Percentiles rank a stretch among this genome's conserved stretches.
These are phyloP conservation scores for Leucosticte australis DNA, from an alignment of 2,113 vertebrate species.

Conservation along the genomic window DNA sequence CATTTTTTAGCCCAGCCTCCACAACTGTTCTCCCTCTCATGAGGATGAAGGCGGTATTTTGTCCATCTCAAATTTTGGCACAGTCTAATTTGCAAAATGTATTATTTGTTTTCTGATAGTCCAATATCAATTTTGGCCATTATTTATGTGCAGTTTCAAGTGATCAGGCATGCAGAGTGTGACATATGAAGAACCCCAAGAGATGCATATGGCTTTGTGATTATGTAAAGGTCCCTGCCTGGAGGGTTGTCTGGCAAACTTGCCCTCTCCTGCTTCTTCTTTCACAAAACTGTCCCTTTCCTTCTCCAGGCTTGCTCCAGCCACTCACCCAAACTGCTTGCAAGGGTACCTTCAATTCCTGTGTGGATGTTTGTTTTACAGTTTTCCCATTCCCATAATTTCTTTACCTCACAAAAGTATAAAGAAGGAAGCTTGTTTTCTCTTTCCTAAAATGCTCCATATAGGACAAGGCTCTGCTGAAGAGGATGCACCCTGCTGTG, in stretches of 20 bases:
- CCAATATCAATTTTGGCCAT: neutral
- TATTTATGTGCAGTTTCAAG: neutral
- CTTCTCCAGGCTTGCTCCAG: neutral
- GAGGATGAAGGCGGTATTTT: neutral
- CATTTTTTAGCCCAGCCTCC: neutral
- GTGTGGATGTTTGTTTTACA: neutral
- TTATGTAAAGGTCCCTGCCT: neutral
- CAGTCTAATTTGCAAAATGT: neutral
- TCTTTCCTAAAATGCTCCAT: neutral
- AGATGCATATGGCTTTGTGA: neutral
- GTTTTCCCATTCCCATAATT: neutral
- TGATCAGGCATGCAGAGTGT: neutral
- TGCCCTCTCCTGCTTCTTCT: neutral
- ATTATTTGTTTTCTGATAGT: neutral
- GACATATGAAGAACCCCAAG: neutral
- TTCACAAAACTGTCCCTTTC: neutral
- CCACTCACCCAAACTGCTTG: neutral
- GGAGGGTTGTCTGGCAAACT: neutral
- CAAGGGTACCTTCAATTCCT: neutral
- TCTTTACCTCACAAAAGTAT: neutral
- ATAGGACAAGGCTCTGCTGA: neutral
- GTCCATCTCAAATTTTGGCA: neutral
- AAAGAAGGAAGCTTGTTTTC: neutral
- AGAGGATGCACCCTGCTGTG: fast-evolving
- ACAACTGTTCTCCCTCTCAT: neutral